Evolutionary conservation across 2,113 vertebrate species (phyloP).

Genomic region (Tauraco erythrolophus): DNA sequence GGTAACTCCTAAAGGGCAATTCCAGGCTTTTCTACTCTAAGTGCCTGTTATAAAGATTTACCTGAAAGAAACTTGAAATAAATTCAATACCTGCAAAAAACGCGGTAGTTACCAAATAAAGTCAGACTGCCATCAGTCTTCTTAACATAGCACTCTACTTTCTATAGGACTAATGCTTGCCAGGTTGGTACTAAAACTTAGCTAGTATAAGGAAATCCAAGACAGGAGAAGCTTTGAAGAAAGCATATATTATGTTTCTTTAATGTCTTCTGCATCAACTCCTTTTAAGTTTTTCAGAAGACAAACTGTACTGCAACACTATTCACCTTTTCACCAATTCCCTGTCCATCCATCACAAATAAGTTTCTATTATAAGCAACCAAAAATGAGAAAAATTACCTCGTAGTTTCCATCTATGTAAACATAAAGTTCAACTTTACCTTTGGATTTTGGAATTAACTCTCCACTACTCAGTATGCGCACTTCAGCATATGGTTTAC

Average conservation of each 20-base stretch:
- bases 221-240: background rate
- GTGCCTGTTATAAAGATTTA: background rate
- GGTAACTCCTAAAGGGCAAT: background rate
- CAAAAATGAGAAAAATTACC: background rate
- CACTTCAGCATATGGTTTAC: conserved; percentile 92
- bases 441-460: conserved; percentile 95
- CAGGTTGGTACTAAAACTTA: background rate
- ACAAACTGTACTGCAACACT: background rate
- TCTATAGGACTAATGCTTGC: background rate
- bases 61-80: background rate
- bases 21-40: background rate
- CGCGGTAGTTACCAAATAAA: background rate
- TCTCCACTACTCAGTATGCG: conserved; percentile 97
- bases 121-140: background rate
- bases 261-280: background rate
- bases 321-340: background rate
- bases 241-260: background rate
- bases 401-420: background rate
- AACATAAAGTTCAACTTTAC: conserved; percentile 72
- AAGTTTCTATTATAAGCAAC: background rate
- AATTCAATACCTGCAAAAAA: background rate
- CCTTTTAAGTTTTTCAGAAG: background rate
- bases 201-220: background rate
- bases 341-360: background rate
- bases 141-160: background rate